These are phyloP conservation scores for Drosophila pandora DNA, from an alignment of 1,140 invertebrate species.

Conservation along the genomic window DNA sequence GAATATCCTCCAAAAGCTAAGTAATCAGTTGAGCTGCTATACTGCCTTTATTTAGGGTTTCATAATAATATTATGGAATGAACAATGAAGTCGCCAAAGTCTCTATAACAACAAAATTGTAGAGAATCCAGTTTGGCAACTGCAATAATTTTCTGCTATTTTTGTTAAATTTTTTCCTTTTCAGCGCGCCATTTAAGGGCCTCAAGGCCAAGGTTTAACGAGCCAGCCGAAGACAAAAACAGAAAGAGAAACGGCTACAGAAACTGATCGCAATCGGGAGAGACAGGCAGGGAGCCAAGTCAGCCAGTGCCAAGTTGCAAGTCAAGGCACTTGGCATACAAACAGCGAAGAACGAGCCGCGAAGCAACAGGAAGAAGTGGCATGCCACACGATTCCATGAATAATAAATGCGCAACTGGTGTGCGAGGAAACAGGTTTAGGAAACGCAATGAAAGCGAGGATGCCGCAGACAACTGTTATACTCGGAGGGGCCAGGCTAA, in stretches of 20 bases:
- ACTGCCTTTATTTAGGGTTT: too few relatives aligned
- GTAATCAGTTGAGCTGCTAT: too few relatives aligned
- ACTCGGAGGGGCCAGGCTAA: constrained; percentile 38
- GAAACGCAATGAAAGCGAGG: constrained; percentile 30
- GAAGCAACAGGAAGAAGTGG: constrained; percentile 60
- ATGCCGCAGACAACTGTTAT: constrained; percentile 56
- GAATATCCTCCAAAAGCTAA: too few relatives aligned
- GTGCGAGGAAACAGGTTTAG: constrained; percentile 77
- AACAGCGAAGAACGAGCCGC: constrained; percentile 7
- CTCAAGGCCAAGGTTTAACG: constrained; percentile 82
- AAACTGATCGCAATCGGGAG: constrained; percentile 65
- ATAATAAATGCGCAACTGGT: constrained; percentile 84
- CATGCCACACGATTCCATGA: constrained; percentile 63
- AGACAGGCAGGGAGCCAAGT: constrained; percentile 30
- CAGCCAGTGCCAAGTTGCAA: constrained; percentile 3
- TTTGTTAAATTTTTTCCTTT: constrained; percentile 24
- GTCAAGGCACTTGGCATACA: constrained; percentile 29
- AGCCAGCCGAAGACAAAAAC: constrained; percentile 49
- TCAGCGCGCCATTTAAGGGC: constrained; percentile 76
- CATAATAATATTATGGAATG: too few relatives aligned
- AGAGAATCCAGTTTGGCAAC: constrained; percentile 46
- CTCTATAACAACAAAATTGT: constrained; percentile 1
- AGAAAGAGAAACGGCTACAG: constrained; percentile 45
- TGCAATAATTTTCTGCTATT: constrained; percentile 47
- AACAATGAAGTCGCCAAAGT: constrained; percentile 1